Percentiles rank a stretch among this genome's conserved stretches.
Evolutionary conservation across 2,888 invertebrate genomes (phyloP).

Genomic region (Trichogramma dendrolimi): DNA sequence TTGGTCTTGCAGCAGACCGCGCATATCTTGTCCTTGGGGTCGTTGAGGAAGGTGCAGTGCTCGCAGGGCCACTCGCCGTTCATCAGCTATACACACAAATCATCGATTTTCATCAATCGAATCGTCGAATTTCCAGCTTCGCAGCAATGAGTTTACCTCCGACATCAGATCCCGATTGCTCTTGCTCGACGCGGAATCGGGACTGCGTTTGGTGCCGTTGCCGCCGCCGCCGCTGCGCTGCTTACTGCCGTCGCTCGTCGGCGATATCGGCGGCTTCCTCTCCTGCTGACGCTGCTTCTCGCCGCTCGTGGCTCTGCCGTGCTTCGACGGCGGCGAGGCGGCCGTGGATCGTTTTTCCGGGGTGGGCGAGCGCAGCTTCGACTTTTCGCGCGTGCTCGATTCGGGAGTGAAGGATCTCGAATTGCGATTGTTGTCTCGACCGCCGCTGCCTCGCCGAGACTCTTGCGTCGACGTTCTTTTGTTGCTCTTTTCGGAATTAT

Average conservation of each 20-base stretch:
- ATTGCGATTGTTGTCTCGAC: background rate
- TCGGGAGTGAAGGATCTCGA: slow-evolving; percentile 16
- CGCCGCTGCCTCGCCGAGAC: slow-evolving; percentile 4
- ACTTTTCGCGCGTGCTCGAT: background rate
- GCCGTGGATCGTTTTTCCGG: slow-evolving; percentile 11
- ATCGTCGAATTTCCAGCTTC: background rate
- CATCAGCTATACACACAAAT: slow-evolving; percentile 15
- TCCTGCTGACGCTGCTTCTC: slow-evolving; percentile 1
- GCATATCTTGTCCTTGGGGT: slow-evolving; percentile 74
- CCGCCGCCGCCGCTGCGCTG: slow-evolving; percentile 8
- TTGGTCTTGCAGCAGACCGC: slow-evolving; percentile 80
- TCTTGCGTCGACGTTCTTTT: slow-evolving; percentile 15
- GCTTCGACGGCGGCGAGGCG: background rate
- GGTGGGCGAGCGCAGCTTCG: slow-evolving; percentile 8
- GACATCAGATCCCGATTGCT: slow-evolving; percentile 6
- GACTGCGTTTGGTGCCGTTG: background rate
- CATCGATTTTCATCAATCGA: background rate
- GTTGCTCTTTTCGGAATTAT: slow-evolving; percentile 9
- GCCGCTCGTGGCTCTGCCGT: background rate
- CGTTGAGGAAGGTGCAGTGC: slow-evolving; percentile 86
- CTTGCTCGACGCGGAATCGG: too few species aligned
- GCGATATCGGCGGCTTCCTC: slow-evolving; percentile 22
- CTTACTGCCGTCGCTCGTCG: slow-evolving; percentile 1
- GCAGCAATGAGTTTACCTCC: slow-evolving; percentile 14
- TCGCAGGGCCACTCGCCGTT: slow-evolving; percentile 74